Percentiles rank a stretch among this genome's conserved stretches.
These are phyloP conservation scores for Parnassius glacialis DNA, from an alignment of 2,888 invertebrate genomes.

Conservation along the genomic window DNA sequence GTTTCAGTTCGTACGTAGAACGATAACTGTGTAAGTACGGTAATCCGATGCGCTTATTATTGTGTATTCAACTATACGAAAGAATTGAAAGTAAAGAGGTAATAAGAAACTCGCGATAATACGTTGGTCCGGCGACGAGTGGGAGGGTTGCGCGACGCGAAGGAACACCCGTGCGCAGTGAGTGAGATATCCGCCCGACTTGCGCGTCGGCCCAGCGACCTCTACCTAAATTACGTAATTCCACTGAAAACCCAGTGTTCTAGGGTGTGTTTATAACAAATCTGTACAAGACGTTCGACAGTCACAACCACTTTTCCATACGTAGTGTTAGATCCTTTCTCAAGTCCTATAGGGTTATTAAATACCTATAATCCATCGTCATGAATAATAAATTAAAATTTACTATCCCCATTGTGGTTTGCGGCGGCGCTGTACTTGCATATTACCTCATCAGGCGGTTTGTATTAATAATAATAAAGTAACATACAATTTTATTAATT, in stretches of 20 bases:
- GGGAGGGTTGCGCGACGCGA: constrained; percentile 71
- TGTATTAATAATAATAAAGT: constrained; percentile 42
- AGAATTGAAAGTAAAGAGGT: constrained; percentile 67
- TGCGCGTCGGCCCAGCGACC: constrained; percentile 79
- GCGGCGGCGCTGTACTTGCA: constrained; percentile 76
- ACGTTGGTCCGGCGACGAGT: constrained; percentile 62
- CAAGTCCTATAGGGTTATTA: constrained; percentile 40
- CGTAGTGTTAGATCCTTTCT: constrained; percentile 47
- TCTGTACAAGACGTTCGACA: constrained; percentile 53
- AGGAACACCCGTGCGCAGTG: constrained; percentile 73
- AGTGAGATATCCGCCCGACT: constrained; percentile 76
- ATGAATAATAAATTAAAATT: constrained; percentile 78
- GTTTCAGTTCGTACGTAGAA: constrained; percentile 35
- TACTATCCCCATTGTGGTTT: constrained; percentile 74
- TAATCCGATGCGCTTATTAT: constrained; percentile 66
- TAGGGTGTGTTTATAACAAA: constrained; percentile 74
- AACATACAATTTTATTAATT: constrained; percentile 13
- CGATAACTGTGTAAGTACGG: constrained; percentile 38
- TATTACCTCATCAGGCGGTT: constrained; percentile 80
- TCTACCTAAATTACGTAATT: constrained; percentile 78
- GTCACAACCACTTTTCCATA: constrained; percentile 44
- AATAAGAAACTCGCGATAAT: constrained; percentile 75
- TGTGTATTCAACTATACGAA: constrained; percentile 41
- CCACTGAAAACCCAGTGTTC: constrained; percentile 60
- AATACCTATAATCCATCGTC: constrained; percentile 40